Evolutionary conservation across 2,888 invertebrate species (phyloP), one percentile per base, ranked within the genome.

Genomic region (Altica lythri): DNA sequence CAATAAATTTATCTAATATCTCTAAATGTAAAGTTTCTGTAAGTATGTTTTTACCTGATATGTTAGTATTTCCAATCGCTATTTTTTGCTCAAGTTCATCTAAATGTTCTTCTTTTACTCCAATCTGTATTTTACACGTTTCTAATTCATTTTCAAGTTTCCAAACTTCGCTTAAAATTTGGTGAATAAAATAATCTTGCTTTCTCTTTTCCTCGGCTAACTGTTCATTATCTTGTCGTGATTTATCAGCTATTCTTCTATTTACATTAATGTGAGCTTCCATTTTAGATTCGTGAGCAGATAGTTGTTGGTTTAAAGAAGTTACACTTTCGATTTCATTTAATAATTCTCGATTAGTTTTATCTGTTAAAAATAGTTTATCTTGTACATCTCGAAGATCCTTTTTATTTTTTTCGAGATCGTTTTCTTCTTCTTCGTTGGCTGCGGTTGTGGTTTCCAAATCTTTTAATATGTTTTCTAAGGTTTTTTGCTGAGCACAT

Each of bases 141-240:
- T 82, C 81, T 45, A 87, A 70, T 68, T 88, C 86, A 0, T 80
- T 80, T 69, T 90, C 87, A 12, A 88, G 75, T 61, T 81, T 83
- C 81, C 86, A 86, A 1, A 88, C 83, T 72, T 89, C 88, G 47
- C 83, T 82, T 71, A 82, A 84, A 12, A 90, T 72, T 29, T 83
- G 83, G 65, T 83, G 86, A 43, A 90, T 78, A 19, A 64, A 58
- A 6, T 61, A 54, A 51, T 70, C 84, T 75, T 83, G 75, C 57
- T 81, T 74, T 13, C 82, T 74, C 66, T 86, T 84, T 66, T 86
- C 83, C 32, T 80, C 79, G 0, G 80, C 78, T 17, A 83, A 70
- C 13, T 76, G 74, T 13, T 74, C 69, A 67, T 83, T 84, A 65
- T 85, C 83, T 6, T 77, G 75, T 34, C 78, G 76, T 67, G 83